Conservation (phyloP, 2,113 vertebrate species). For the Promerops cafer region DNA sequence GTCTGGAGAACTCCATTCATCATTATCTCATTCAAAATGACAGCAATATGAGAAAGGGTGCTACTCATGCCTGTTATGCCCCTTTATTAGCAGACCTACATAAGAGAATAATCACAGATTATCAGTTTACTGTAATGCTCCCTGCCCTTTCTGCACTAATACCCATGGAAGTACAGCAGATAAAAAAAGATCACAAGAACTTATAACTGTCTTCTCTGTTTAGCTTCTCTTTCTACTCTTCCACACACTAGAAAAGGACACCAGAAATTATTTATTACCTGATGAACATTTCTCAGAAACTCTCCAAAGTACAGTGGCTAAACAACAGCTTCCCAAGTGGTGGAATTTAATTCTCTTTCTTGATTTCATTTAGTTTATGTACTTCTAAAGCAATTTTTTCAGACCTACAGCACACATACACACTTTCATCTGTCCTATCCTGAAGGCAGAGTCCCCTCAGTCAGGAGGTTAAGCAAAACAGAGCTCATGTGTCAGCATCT, state of each 20-base stretch:
- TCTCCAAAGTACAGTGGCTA: neutral
- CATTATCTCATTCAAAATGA: neutral
- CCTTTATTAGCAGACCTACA: neutral
- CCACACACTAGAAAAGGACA: neutral
- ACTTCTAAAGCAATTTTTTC: neutral
- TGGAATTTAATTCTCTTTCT: neutral
- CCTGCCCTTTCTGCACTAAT: neutral
- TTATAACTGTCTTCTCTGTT: neutral
- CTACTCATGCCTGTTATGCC: neutral
- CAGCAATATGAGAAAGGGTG: neutral
- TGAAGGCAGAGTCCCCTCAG: neutral
- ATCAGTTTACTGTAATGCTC: neutral
- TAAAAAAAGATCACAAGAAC: neutral
- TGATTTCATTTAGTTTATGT: neutral
- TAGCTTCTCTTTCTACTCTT: neutral
- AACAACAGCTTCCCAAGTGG: neutral
- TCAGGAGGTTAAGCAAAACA: neutral
- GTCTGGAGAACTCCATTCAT: neutral
- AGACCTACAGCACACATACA: neutral
- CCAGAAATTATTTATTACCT: neutral
- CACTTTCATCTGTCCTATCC: neutral
- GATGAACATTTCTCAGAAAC: neutral
- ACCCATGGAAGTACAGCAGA: neutral
- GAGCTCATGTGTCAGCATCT: neutral
- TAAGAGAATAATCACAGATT: neutral